Evolutionary conservation across 2,113 vertebrate genomes (phyloP).

Genomic region (Elephas maximus): DNA sequence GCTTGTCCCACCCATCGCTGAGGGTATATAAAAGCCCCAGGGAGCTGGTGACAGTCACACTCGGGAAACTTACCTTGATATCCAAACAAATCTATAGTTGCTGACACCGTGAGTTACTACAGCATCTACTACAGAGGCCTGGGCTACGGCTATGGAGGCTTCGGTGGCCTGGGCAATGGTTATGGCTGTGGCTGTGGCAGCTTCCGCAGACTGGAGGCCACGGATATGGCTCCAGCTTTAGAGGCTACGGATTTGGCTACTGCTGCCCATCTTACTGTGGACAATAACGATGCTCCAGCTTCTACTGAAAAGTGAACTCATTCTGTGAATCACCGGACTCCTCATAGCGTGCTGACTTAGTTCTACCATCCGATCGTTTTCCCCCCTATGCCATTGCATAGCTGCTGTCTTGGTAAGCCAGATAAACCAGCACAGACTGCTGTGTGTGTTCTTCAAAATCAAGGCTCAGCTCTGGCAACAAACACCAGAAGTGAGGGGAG

Average conservation of each 20-base stretch:
- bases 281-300: background rate
- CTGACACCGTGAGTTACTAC: background rate
- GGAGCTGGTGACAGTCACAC: background rate
- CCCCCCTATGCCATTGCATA: fast-evolving
- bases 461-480: background rate
- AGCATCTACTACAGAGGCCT: background rate
- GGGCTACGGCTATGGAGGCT: background rate
- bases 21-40: background rate
- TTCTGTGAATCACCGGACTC: background rate
- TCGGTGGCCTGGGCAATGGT: background rate
- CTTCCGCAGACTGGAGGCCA: background rate
- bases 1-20: background rate
- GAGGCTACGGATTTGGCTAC: too few relatives aligned
- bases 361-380: background rate
- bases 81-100: too few relatives aligned
- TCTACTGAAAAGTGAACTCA: background rate
- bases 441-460: background rate
- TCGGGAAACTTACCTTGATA: background rate
- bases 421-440: background rate
- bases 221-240: background rate
- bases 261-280: background rate
- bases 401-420: background rate
- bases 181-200: background rate
- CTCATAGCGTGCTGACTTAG: background rate
- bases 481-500: background rate